Evolutionary conservation across 2,113 vertebrate genomes (phyloP).

Genomic region (Gopherus flavomarginatus): DNA sequence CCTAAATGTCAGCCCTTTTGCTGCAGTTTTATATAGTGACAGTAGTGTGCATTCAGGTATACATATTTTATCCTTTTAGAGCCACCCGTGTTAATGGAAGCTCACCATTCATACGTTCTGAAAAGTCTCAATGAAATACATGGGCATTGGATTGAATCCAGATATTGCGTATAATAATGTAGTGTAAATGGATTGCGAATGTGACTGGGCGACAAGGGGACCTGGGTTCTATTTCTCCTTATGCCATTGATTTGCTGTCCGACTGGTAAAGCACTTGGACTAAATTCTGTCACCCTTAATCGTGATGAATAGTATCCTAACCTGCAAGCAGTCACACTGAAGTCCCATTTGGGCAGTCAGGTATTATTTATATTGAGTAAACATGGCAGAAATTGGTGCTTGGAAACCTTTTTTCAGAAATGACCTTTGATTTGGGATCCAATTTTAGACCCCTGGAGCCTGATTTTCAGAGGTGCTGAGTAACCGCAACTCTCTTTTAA

Average conservation of each 20-base stretch:
- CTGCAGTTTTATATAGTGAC: slow-evolving; percentile 45
- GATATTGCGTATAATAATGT: slow-evolving; percentile 25
- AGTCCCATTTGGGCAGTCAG: fast-evolving
- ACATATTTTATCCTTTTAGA: slow-evolving; percentile 47
- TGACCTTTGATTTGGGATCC: not conserved
- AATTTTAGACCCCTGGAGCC: not conserved
- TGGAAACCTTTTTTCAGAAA: not conserved
- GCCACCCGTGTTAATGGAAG: slow-evolving; percentile 52
- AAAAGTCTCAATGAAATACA: slow-evolving; percentile 29
- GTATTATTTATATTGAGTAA: not conserved
- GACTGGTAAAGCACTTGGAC: slow-evolving; percentile 17
- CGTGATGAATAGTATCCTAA: not conserved
- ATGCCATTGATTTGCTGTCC: slow-evolving; percentile 11
- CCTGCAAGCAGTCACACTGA: not conserved
- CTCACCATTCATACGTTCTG: slow-evolving; percentile 33
- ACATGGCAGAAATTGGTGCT: not conserved
- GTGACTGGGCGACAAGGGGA: not conserved
- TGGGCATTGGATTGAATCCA: slow-evolving; percentile 33
- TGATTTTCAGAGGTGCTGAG: not conserved
- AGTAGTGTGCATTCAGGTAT: slow-evolving; percentile 21
- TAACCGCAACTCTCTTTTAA: not conserved
- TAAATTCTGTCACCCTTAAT: not conserved
- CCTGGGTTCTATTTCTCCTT: slow-evolving; percentile 45
- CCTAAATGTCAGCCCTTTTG: slow-evolving; percentile 37
- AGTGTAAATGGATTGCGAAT: not conserved